phyloP scores from a whole-genome alignment of 2,797 vertebrate species.

The Hephaestus fuliginosus region DNA sequence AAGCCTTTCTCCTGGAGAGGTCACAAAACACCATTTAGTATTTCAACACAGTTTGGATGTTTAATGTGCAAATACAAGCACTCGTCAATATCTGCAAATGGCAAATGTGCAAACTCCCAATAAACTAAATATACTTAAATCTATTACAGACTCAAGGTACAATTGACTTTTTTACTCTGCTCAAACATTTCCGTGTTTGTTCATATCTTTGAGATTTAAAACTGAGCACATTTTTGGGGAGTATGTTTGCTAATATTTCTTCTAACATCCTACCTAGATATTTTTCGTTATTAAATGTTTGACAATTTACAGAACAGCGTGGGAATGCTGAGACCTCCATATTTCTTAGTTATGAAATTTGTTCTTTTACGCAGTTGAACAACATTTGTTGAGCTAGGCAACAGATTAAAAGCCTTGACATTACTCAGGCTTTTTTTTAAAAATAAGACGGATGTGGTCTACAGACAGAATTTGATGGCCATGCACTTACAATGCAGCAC shows the following conservation, averaged over 20 bases:
- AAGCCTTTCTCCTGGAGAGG: slow-evolving; percentile 88
- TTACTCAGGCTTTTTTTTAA: not conserved
- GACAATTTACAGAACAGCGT: not conserved
- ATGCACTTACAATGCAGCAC: not conserved
- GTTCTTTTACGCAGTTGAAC: too few species aligned
- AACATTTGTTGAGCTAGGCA: too few species aligned
- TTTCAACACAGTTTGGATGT: slow-evolving; percentile 6
- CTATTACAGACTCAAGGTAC: not conserved
- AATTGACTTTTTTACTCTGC: not conserved
- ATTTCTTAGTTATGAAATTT: too few species aligned
- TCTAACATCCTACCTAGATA: not conserved
- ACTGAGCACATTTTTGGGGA: not conserved
- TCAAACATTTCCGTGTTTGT: not conserved
- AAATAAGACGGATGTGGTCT: not conserved
- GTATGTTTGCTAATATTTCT: not conserved
- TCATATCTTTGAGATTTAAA: not conserved
- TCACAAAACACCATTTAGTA: slow-evolving; percentile 40
- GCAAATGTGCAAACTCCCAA: not conserved
- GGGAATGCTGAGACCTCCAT: too few species aligned
- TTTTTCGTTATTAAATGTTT: not conserved
- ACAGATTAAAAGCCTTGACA: not conserved
- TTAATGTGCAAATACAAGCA: slow-evolving; percentile 12
- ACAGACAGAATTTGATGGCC: not conserved
- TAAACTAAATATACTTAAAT: not conserved
- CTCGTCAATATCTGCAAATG: slow-evolving; percentile 9